phyloP scores from a whole-genome alignment of 2,888 invertebrate species.

The Spodoptera littoralis region DNA sequence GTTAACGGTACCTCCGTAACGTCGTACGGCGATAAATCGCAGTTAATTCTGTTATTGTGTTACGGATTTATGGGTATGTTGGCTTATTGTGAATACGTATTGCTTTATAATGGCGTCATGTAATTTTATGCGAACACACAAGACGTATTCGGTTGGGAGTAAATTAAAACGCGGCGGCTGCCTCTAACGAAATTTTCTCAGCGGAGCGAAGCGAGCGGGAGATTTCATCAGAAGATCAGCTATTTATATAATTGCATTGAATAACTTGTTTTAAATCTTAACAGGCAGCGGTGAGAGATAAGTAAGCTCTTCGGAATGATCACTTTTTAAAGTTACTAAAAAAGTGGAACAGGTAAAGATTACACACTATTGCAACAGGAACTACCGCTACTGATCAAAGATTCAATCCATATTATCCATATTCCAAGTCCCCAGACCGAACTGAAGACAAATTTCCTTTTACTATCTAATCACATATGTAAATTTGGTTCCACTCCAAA shows the following conservation, averaged over 20 bases:
- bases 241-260: not conserved
- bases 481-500: conserved; percentile 62
- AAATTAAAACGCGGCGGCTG: conserved; percentile 33
- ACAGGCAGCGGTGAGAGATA: not conserved
- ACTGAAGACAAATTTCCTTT: conserved; percentile 55
- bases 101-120: conserved; percentile 56
- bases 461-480: conserved; percentile 63
- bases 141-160: conserved; percentile 27
- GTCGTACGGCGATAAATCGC: conserved; percentile 80
- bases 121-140: conserved; percentile 52
- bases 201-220: not conserved
- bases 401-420: conserved; percentile 48
- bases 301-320: not conserved
- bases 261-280: not conserved
- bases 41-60: conserved; percentile 84
- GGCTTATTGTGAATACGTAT: conserved; percentile 68
- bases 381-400: conserved; percentile 40
- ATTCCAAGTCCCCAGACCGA: conserved; percentile 43
- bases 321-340: not conserved
- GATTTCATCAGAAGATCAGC: not conserved
- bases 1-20: conserved; percentile 78
- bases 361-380: conserved; percentile 10
- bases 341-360: not conserved
- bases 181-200: conserved; percentile 6
- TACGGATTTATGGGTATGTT: conserved; percentile 74